Conservation (phyloP, 2,888 invertebrate species). For the Pristionchus maxplancki region DNA sequence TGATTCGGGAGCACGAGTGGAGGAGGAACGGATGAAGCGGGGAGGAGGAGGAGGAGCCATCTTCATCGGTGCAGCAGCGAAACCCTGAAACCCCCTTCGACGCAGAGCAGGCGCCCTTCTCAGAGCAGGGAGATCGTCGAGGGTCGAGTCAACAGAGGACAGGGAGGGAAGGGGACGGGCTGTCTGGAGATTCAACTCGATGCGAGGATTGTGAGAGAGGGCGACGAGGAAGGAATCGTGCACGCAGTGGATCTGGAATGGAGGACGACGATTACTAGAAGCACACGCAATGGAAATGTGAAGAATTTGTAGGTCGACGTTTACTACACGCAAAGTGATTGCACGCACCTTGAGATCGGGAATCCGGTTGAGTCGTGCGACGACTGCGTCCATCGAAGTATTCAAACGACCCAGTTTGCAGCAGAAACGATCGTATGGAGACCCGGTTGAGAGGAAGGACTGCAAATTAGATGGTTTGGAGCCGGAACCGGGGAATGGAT, state of each 20-base stretch:
- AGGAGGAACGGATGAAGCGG: not conserved
- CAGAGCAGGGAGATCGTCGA: not conserved
- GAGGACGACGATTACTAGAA: constrained; percentile 8
- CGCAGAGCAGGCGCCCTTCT: not conserved
- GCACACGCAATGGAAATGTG: not conserved
- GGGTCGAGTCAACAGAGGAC: not conserved
- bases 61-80: not conserved
- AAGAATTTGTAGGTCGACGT: not conserved
- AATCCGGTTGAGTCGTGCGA: not conserved
- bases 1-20: not conserved
- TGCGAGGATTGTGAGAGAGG: not conserved
- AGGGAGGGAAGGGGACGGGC: not conserved
- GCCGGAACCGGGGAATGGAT: not conserved
- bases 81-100: not conserved
- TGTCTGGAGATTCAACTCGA: constrained; percentile 30
- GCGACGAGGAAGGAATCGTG: constrained; percentile 30
- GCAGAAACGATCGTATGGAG: constrained; percentile 24
- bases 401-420: constrained; percentile 30
- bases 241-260: constrained; percentile 34
- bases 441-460: constrained; percentile 3
- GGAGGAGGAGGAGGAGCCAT: not conserved
- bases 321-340: constrained; percentile 13
- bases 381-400: not conserved
- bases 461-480: not conserved
- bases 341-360: not conserved